These are phyloP conservation scores for Emys orbicularis DNA, from an alignment of 2,797 vertebrate species.

Conservation along the genomic window DNA sequence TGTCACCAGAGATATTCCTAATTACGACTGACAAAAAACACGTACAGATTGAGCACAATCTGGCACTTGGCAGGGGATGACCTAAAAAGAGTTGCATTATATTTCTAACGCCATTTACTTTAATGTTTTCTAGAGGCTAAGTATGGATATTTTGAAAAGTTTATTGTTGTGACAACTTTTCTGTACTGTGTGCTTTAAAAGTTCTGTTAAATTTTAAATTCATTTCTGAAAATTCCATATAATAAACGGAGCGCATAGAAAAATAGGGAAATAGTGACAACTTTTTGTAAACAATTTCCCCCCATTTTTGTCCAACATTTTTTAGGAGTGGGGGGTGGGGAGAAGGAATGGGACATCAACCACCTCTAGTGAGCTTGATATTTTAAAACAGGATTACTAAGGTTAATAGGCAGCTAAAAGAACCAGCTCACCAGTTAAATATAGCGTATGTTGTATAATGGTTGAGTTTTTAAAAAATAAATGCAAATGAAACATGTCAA, in stretches of 20 bases:
- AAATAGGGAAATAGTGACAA: background rate
- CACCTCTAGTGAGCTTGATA: background rate
- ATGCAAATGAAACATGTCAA: rapidly evolving
- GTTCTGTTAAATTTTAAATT: background rate
- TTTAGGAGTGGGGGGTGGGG: background rate
- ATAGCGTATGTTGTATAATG: background rate
- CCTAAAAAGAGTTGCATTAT: slow-evolving; percentile 3
- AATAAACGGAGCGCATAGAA: background rate
- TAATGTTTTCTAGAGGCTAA: slow-evolving; percentile 9
- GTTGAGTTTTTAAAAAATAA: background rate
- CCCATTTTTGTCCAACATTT: background rate
- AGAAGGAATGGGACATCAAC: background rate
- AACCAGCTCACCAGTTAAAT: background rate
- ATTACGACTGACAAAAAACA: slow-evolving; percentile 24
- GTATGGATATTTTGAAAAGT: background rate
- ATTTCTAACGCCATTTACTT: background rate
- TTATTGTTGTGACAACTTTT: background rate
- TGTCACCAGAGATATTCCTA: background rate
- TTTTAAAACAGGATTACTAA: background rate
- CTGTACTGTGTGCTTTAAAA: background rate
- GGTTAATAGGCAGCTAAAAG: background rate
- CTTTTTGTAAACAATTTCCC: background rate
- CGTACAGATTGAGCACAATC: slow-evolving; percentile 25
- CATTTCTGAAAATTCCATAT: background rate
- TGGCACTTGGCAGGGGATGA: background rate